Base-by-base conservation (phyloP, 2,113 vertebrate genomes). In the Cairina moschata region DNA sequence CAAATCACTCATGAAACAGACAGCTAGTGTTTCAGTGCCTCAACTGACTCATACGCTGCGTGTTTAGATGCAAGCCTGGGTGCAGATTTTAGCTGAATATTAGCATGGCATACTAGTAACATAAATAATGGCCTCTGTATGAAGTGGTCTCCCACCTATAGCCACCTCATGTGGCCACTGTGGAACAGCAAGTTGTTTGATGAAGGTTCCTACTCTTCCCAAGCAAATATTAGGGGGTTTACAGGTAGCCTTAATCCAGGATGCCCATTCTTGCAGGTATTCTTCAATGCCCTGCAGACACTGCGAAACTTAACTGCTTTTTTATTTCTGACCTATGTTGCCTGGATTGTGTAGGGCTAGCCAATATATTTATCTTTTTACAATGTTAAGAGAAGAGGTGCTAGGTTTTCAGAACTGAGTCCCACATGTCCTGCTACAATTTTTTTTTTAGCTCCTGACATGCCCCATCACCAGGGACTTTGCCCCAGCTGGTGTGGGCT, bases 141-240 rank as follows among this genome's bases (percentile, higher is more conserved):
- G 32, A 83, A 42, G 29, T 9, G 6, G 8, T 44, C 17, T 69
- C 67, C 4, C 3, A 3, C 15, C 26, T 38, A 25, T 29, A 36
- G 12, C 29, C 26, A 14, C 40, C 32, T 32, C 3, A 1, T 8
- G 42, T 1, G 13, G 50, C 4, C n/a, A 13, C 14, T 29, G 22
- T 38, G 44, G 13, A 85, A 86, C 0, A 67, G 21, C 18, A 25
- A 81, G 80, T 14, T n/a, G 7, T 12, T 2, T 89, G 59, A 55
- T 14, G 52, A 63, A 17, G 14, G 17, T 32, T 60, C 46, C 28
- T 85, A 34, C 15, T 76, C 18, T 91, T 93, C 56, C 32, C 29
- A 79, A 56, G 20, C 2, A 34, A 44, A 12, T 77, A 31, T 58
- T 40, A 44, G 14, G 0, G 2, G 25, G 16, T 8, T 8, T 34